These are phyloP conservation scores for Rhagium mordax DNA, from an alignment of 2,888 invertebrate species.

Conservation along the genomic window DNA sequence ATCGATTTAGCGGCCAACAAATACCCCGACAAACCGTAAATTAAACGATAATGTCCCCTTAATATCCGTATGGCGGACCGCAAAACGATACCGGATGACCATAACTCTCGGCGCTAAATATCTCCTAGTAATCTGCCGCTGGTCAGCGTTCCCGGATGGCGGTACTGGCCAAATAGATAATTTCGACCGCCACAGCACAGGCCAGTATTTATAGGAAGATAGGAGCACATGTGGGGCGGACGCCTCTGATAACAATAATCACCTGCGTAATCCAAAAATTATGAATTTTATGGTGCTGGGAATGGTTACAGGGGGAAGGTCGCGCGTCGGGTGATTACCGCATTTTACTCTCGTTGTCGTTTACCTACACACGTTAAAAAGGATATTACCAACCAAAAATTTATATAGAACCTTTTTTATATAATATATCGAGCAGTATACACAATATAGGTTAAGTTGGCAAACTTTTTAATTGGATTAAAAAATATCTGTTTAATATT, in stretches of 20 bases:
- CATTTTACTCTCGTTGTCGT: background rate
- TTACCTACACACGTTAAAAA: background rate
- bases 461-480: no score
- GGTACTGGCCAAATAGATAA: conserved; percentile 52
- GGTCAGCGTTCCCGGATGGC: conserved; percentile 40
- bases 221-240: conserved; percentile 34
- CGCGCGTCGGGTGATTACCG: background rate
- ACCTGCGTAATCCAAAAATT: conserved; percentile 38
- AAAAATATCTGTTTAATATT: no score
- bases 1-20: conserved; percentile 49
- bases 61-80: conserved; percentile 55
- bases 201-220: conserved; percentile 46
- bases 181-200: conserved; percentile 42
- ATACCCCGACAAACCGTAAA: conserved; percentile 51
- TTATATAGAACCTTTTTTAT: no score
- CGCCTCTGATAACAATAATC: conserved; percentile 41
- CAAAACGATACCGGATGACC: conserved; percentile 62
- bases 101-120: conserved; percentile 62
- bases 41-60: conserved; percentile 56
- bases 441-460: no score
- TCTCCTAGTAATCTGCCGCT: conserved; percentile 56
- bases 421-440: no score
- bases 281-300: conserved; percentile 33
- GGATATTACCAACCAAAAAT: no score
- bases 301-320: background rate